Evolutionary conservation across 1,140 invertebrate genomes (phyloP), one percentile per base, ranked within the genome.

Genomic region (Theocolax elegans): DNA sequence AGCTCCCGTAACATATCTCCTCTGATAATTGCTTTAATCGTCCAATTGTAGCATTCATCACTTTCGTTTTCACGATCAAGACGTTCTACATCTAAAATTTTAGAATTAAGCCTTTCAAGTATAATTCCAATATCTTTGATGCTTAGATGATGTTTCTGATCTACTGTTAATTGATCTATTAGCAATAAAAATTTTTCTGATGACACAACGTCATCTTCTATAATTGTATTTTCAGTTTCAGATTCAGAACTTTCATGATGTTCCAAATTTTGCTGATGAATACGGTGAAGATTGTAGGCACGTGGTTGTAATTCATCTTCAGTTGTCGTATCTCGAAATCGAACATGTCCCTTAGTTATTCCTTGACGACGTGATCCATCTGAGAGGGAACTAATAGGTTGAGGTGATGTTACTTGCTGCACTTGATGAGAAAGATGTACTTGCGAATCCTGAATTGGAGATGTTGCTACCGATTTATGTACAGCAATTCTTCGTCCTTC

Each of bases 61-160:
- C 92, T 94, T 81, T 97, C 95, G 74, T 91, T 94, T 81, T 97
- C 95, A 25, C 95, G 89, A 84, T 97, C 94, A 67, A 97, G 86
- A 62, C 94, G 89, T 84, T 97, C 95, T 49, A 97, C 95, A 86
- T 97, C 95, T 42, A 97, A 87, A 54, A 97, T 97, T 86, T 96
- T 97, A 4, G 94, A 95, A 82, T 91, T 95, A 71, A 97, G 89
- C 73, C 95, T 87, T 81, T 97, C 95, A 69, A 97, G 87, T 76
- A 97, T 97, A 81, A 97, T 94, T 60, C 95, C 95, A 85, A 97
- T 97, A 84, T 97, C 95, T 83, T 97, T 96, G 84, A 97, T 95
- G 78, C 93, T 95, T 53, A 97, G 88, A 77, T 96, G 94, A 54
- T 92, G 90, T 83, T 95, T 95, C 85, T 95, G 94, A 79, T 97